These are phyloP conservation scores for Syncerus caffer DNA, from an alignment of 2,797 vertebrate species.

Conservation along the genomic window DNA sequence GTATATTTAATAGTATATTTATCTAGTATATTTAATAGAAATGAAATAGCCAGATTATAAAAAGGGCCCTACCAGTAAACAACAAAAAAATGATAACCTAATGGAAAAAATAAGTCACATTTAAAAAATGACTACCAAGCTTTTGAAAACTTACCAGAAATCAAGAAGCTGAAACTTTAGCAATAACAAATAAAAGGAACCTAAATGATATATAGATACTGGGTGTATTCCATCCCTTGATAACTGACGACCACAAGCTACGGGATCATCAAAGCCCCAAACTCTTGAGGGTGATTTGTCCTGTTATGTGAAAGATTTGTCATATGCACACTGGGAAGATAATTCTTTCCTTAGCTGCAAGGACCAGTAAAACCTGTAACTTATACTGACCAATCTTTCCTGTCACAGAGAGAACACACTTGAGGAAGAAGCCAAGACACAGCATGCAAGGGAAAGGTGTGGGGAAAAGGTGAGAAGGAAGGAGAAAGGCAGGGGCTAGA, in stretches of 20 bases:
- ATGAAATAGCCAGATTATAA: background rate
- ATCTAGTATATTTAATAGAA: background rate
- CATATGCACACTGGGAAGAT: background rate
- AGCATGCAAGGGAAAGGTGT: background rate
- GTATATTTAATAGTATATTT: too few relatives aligned
- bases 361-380: background rate
- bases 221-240: background rate
- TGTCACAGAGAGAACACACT: background rate
- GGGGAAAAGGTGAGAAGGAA: background rate
- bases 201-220: background rate
- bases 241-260: background rate
- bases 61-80: background rate
- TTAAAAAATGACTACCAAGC: background rate
- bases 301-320: background rate
- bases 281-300: background rate
- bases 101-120: background rate
- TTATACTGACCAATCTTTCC: background rate
- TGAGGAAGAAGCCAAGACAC: background rate
- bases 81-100: background rate
- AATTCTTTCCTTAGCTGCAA: background rate
- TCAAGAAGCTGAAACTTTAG: background rate
- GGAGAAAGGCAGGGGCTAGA: background rate
- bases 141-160: background rate
- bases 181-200: background rate
- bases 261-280: background rate